Evolutionary conservation across 1,140 invertebrate species (phyloP).

Genomic region (Bombus turneri): DNA sequence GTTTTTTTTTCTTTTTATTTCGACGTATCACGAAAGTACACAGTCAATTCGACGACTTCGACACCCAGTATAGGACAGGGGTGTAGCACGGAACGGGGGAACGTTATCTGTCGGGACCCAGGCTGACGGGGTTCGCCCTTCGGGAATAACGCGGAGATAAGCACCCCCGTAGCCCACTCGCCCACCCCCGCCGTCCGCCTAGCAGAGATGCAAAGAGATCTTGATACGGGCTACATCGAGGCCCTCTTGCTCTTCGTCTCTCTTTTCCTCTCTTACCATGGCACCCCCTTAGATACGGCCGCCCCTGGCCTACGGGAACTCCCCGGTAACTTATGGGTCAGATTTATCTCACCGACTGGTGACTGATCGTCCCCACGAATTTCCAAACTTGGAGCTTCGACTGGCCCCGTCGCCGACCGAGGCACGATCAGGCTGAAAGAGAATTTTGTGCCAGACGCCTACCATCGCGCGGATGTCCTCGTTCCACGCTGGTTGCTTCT

Average conservation of each 20-base stretch:
- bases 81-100: slow-evolving; percentile 56
- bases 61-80: slow-evolving; percentile 73
- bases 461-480: slow-evolving; percentile 19
- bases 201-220: slow-evolving; percentile 81
- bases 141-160: slow-evolving; percentile 82
- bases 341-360: slow-evolving; percentile 79
- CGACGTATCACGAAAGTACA: slow-evolving; percentile 30
- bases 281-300: slow-evolving; percentile 52
- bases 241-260: slow-evolving; percentile 51
- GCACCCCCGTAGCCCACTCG: slow-evolving; percentile 66
- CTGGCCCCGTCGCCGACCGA: neutral
- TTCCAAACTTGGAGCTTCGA: slow-evolving; percentile 71
- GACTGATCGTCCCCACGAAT: slow-evolving; percentile 78
- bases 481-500: slow-evolving; percentile 23
- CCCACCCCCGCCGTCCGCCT: slow-evolving; percentile 67
- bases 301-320: slow-evolving; percentile 62
- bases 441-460: neutral
- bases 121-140: slow-evolving; percentile 80
- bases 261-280: slow-evolving; percentile 30
- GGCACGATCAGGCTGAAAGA: neutral
- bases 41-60: slow-evolving; percentile 75
- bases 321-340: slow-evolving; percentile 78
- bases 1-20: slow-evolving; percentile 13
- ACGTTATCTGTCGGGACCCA: slow-evolving; percentile 81
- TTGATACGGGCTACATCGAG: slow-evolving; percentile 78